Evolutionary conservation across 2,888 invertebrate genomes (phyloP), one percentile per base, ranked within the genome.

Genomic region (Eremobia ochroleuca): DNA sequence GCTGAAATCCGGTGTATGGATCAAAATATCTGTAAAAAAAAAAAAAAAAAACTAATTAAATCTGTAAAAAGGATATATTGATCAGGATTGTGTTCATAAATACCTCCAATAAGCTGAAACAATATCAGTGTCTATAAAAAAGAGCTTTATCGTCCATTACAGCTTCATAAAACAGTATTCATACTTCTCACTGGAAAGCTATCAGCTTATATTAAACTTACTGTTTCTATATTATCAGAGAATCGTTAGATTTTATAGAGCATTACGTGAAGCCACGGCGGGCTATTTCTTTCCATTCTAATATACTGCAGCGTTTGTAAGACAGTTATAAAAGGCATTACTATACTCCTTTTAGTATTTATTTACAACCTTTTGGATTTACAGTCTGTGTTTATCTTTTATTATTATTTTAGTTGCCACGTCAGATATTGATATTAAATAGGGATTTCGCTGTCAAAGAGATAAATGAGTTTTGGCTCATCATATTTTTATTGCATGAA

Each of bases 171-270:
- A 82, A 74, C 68, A 75, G 75, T 81, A 75, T 85, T 82, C 81
- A 72, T 67, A 75, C 59, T 72, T 67, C 66, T 75, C 61, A 70
- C 68, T 73, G 67, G 46, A 75, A 80, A 79, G 76, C 81, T 77
- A 83, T 83, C 68, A 71, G 78, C 76, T 85, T 83, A 86, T 87
- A 85, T 86, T 81, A 87, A 87, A 85, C 81, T 79, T 76, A 81
- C 88, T 86, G 83, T 83, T 82, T 78, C 80, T 71, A 73, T 77
- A 76, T 86, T 87, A 83, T 87, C 76, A 81, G 77, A 65, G 68
- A 77, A 81, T 62, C 78, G 81, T 86, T 85, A 86, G 81, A 83
- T 87, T 86, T 86, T 86, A 86, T 86, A 61, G 88, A 69, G 74
- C 73, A 86, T 87, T 86, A 87, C 69, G 72, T 55, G 64, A 77